Conservation (phyloP, 2,888 invertebrate species). For the Hypolimnas misippus region DNA sequence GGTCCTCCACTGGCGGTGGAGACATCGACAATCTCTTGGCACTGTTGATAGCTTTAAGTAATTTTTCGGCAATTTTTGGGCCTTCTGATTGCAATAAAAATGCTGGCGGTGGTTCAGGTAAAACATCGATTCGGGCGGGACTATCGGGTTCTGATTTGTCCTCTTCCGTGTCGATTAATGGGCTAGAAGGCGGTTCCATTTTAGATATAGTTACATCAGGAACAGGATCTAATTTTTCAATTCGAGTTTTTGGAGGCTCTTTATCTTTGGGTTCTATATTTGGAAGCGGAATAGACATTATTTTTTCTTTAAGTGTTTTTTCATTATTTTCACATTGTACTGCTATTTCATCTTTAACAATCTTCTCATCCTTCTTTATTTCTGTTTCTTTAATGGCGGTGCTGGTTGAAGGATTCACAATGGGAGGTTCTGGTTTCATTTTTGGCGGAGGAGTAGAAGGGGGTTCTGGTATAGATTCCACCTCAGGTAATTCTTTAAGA, state of each 20-base stretch:
- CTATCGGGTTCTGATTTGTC: conserved; percentile 80
- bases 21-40: conserved; percentile 81
- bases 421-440: conserved; percentile 40
- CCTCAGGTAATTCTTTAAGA: conserved; percentile 49
- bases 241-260: conserved; percentile 49
- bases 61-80: conserved; percentile 86
- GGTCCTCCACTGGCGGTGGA: conserved; percentile 67
- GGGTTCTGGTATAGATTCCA: conserved; percentile 56
- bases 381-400: conserved; percentile 42
- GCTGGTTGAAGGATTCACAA: conserved; percentile 28
- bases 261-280: conserved; percentile 46
- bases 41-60: conserved; percentile 84
- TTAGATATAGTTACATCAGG: conserved; percentile 49
- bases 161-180: conserved; percentile 76
- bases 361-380: conserved; percentile 42
- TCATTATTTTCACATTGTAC: conserved; percentile 12
- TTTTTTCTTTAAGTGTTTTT: conserved; percentile 42
- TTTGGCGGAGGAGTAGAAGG: conserved; percentile 62
- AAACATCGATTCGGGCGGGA: conserved; percentile 74
- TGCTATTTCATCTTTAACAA: conserved; percentile 44
- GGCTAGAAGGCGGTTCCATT: conserved; percentile 69
- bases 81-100: conserved; percentile 78
- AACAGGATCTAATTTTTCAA: conserved; percentile 59
- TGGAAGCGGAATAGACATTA: conserved; percentile 56
- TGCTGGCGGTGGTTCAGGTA: conserved; percentile 78